Base-by-base conservation (phyloP, 2,797 vertebrate genomes). In the Ctenochaetus hawaiiensis region DNA sequence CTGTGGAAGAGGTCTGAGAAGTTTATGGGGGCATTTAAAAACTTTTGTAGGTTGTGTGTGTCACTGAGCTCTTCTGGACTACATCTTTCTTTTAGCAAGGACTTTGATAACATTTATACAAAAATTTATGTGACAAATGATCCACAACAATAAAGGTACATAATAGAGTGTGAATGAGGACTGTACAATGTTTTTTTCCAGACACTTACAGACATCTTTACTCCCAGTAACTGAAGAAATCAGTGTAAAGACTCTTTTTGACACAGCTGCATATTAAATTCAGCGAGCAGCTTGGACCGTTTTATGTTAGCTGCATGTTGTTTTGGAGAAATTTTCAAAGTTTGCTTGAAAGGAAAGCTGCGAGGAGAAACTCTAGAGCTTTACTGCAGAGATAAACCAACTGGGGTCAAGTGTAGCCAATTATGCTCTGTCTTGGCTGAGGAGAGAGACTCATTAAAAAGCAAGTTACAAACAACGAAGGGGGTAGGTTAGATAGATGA, bases 381-480 rank as follows among this genome's bases (percentile, higher is more conserved):
- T 57, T 61, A 65, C 53, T 47, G 53, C 65, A 53, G 49, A 23
- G 52, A 69, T 8, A 51, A 14, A 73, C 20, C 17, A 20, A 34
- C 22, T 59, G 23, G 26, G 65, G 59, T 67, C 57, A 77, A 67
- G 68, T 65, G 51, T 49, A 6, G 49, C 23, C 75, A 79, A 71
- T 62, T 76, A 67, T 13, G 34, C n/a, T 75, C 63, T 45, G 18
- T 47, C 8, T 20, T 18, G 23, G 45, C 63, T 59, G 8, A 60
- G 16, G 48, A 73, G 18, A 16, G 48, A 56, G 9, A 34, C 22
- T 11, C 10, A 0, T 17, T 34, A 30, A 5, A 47, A 34, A 45
- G 37, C 37, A 53, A 20, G 58, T 44, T 66, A 66, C 44, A 57
- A 22, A 41, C 16, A 57, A 44, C 58, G 57, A 64, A 72, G 53